These are phyloP conservation scores for Trematocara stigmaticum DNA, from an alignment of 2,113 vertebrate species.

Conservation along the genomic window DNA sequence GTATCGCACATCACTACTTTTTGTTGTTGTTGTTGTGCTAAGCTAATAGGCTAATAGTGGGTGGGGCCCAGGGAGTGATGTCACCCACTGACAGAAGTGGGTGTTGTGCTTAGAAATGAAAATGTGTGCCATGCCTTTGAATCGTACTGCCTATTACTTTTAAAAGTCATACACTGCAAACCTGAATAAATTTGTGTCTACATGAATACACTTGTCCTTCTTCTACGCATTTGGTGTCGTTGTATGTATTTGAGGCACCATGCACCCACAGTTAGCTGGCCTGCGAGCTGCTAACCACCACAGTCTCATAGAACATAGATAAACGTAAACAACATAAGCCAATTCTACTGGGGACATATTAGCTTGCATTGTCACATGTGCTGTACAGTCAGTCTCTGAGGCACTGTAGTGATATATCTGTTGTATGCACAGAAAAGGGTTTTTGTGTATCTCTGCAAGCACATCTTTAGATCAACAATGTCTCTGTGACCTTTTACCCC, in stretches of 20 bases:
- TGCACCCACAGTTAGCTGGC: background rate
- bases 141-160: accelerated
- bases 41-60: too few relatives aligned
- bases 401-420: background rate
- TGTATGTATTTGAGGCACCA: background rate
- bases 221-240: accelerated
- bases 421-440: slow-evolving; percentile 28
- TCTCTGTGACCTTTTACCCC: slow-evolving; percentile 45
- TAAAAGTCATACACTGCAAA: accelerated
- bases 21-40: too few relatives aligned
- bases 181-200: background rate
- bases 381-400: background rate
- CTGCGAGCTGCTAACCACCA: accelerated
- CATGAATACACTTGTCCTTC: accelerated
- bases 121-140: background rate
- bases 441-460: slow-evolving; percentile 37
- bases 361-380: background rate
- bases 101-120: background rate
- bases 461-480: slow-evolving; percentile 52
- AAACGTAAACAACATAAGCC: background rate
- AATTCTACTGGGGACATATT: background rate
- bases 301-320: background rate
- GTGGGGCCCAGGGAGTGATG: too few relatives aligned
- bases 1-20: too few relatives aligned
- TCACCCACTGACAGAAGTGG: background rate